phyloP scores from a whole-genome alignment of 2,797 vertebrate species.

The Lemur catta region DNA sequence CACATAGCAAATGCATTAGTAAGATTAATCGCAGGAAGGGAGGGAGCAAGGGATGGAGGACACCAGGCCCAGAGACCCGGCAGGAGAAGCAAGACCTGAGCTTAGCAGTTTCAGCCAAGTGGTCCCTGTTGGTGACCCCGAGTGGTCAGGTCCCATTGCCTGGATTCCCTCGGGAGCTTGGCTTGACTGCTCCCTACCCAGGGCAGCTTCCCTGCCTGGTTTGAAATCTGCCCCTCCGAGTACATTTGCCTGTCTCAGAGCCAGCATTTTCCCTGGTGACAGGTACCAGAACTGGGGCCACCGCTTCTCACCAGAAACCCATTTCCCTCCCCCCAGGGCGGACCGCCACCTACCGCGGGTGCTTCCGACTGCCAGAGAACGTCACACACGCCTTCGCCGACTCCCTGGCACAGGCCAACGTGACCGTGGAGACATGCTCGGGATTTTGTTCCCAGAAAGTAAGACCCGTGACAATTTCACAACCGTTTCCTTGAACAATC shows the following conservation, averaged over 20 bases:
- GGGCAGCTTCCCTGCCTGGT: too few species aligned
- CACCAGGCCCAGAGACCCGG: background rate
- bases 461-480: constrained; percentile 71
- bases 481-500: background rate
- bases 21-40: background rate
- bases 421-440: constrained; percentile 92
- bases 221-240: background rate
- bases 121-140: background rate
- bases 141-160: background rate
- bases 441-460: constrained; percentile 97
- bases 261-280: constrained; percentile 17
- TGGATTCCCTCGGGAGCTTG: background rate
- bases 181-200: rapidly evolving
- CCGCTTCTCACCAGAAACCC: constrained; percentile 64
- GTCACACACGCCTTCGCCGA: constrained; percentile 87
- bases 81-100: background rate
- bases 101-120: background rate
- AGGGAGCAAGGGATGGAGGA: background rate
- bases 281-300: background rate
- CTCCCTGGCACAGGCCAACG: constrained; percentile 87
- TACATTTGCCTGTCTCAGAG: background rate
- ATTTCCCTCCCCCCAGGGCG: constrained; percentile 82
- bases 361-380: constrained; percentile 91
- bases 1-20: background rate
- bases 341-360: constrained; percentile 93